Conservation (phyloP, 2,888 invertebrate genomes). For the Mechanitis messenoides region DNA sequence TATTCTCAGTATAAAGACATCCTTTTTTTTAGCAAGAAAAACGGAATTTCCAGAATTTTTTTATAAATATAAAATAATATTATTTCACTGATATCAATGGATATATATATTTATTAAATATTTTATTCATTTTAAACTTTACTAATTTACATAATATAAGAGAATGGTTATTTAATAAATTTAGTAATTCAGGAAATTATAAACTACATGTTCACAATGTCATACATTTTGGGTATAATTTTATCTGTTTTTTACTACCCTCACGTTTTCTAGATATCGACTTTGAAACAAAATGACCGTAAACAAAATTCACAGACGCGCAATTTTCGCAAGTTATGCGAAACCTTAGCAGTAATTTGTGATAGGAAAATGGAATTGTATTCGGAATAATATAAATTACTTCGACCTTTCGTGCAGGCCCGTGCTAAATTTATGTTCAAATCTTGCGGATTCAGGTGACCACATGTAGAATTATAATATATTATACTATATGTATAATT, state of each 20-base stretch:
- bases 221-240: constrained; percentile 8
- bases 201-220: constrained; percentile 9
- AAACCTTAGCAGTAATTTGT: constrained; percentile 70
- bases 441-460: constrained; percentile 27
- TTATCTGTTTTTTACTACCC: constrained; percentile 19
- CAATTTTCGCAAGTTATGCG: constrained; percentile 66
- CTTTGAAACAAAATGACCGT: constrained; percentile 37
- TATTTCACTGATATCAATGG: too few relatives aligned
- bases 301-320: constrained; percentile 56
- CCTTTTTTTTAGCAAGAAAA: constrained; percentile 35
- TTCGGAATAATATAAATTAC: constrained; percentile 70
- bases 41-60: not conserved
- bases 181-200: constrained; percentile 11
- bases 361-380: constrained; percentile 72
- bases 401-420: constrained; percentile 59
- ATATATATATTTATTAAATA: too few relatives aligned
- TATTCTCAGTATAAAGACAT: constrained; percentile 46
- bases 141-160: too few relatives aligned
- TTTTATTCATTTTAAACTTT: too few relatives aligned
- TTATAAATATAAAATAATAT: not conserved
- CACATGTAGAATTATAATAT: constrained; percentile 17
- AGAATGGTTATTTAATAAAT: not conserved
- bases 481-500: not conserved
- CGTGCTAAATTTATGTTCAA: constrained; percentile 55
- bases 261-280: constrained; percentile 20